These are phyloP conservation scores for Spea bombifrons DNA, from an alignment of 2,113 vertebrate genomes.

Conservation along the genomic window DNA sequence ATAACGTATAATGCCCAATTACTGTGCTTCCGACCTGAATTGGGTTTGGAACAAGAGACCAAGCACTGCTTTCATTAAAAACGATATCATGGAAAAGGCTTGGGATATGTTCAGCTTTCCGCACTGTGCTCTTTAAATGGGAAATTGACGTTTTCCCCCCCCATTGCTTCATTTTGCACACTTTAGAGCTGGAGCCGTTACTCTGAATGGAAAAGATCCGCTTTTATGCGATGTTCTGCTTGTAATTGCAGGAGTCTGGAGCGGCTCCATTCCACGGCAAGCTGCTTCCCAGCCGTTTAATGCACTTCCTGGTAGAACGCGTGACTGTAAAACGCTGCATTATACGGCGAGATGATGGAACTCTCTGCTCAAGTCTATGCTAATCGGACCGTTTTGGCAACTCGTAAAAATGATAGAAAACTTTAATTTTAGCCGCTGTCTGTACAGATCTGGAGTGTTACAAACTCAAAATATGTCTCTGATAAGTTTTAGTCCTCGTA, in stretches of 20 bases:
- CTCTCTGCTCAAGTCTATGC: conserved; percentile 20
- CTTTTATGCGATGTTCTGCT: conserved; percentile 20
- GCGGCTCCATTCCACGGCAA: conserved; percentile 24
- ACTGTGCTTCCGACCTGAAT: too few relatives aligned
- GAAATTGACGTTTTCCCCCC: conserved; percentile 12
- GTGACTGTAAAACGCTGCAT: not conserved
- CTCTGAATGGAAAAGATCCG: conserved; percentile 1
- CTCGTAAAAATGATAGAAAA: conserved; percentile 19
- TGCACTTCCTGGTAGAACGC: conserved; percentile 16
- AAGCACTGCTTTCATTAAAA: too few relatives aligned
- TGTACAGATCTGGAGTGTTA: conserved; percentile 7
- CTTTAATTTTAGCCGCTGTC: not conserved
- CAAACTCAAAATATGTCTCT: too few relatives aligned
- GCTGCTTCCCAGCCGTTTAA: conserved; percentile 22
- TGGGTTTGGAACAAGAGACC: too few relatives aligned
- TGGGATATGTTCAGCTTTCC: not conserved
- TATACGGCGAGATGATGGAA: conserved; percentile 24
- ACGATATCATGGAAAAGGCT: not conserved
- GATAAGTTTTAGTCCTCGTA: too few relatives aligned
- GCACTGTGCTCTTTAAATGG: conserved; percentile 20
- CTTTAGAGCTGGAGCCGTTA: conserved; percentile 9
- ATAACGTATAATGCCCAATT: too few relatives aligned
- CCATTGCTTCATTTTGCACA: conserved; percentile 7
- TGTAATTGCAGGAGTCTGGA: conserved; percentile 37
- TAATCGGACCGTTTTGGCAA: conserved; percentile 25